phyloP scores from a whole-genome alignment of 1,140 invertebrate genomes.

The Cotesia glomerata region DNA sequence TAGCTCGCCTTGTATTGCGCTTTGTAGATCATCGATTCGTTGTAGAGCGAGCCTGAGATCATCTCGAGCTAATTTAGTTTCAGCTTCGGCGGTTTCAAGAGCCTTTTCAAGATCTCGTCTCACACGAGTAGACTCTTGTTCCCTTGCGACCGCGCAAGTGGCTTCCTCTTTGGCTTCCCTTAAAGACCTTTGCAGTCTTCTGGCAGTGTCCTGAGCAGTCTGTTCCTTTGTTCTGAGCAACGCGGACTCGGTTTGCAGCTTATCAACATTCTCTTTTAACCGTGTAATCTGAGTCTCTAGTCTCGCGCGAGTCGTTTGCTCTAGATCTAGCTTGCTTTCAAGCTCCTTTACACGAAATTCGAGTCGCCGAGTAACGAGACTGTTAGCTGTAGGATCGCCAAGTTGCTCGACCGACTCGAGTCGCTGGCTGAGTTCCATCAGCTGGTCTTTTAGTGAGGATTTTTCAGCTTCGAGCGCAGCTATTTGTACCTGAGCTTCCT shows the following conservation, averaged over 20 bases:
- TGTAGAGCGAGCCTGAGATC: slow-evolving; percentile 83
- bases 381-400: slow-evolving; percentile 78
- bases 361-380: slow-evolving; percentile 71
- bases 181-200: slow-evolving; percentile 73
- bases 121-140: slow-evolving; percentile 75
- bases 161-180: slow-evolving; percentile 79
- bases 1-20: slow-evolving; percentile 80
- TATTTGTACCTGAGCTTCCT: slow-evolving; percentile 82
- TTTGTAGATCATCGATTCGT: slow-evolving; percentile 83
- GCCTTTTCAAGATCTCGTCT: slow-evolving; percentile 74
- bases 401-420: slow-evolving; percentile 80
- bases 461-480: slow-evolving; percentile 80
- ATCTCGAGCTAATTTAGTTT: slow-evolving; percentile 68
- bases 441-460: slow-evolving; percentile 76
- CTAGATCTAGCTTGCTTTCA: slow-evolving; percentile 87
- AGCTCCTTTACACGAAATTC: slow-evolving; percentile 86
- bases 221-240: slow-evolving; percentile 75
- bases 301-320: slow-evolving; percentile 82
- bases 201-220: slow-evolving; percentile 75
- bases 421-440: slow-evolving; percentile 76
- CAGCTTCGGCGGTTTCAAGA: slow-evolving; percentile 71
- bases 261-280: slow-evolving; percentile 84
- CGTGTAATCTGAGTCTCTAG: slow-evolving; percentile 82
- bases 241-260: slow-evolving; percentile 76
- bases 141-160: slow-evolving; percentile 69